These are phyloP conservation scores for Clitarchus hookeri DNA, from an alignment of 2,888 invertebrate genomes.

Conservation along the genomic window DNA sequence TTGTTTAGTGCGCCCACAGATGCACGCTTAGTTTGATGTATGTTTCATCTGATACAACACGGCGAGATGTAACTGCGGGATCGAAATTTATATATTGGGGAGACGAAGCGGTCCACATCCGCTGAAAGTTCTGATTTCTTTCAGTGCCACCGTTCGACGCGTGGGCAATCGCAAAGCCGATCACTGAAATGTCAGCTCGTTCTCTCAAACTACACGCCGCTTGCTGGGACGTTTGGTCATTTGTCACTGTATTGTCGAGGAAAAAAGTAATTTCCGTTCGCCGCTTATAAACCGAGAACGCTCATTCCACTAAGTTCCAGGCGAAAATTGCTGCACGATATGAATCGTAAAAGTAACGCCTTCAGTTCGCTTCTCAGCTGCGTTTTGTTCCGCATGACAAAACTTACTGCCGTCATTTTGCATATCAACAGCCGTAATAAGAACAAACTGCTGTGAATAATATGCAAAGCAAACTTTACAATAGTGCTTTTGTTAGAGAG, in stretches of 20 bases:
- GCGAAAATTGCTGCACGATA: background rate
- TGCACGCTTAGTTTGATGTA: too few relatives aligned
- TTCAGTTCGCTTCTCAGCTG: background rate
- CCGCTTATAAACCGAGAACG: background rate
- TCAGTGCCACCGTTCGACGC: background rate
- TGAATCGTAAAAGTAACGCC: background rate
- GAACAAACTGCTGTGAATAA: too few relatives aligned
- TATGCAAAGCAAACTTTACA: too few relatives aligned
- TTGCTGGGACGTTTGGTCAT: background rate
- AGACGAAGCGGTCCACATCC: background rate
- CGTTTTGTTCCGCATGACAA: background rate
- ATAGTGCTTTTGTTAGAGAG: too few relatives aligned
- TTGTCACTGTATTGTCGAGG: background rate
- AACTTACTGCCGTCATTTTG: background rate
- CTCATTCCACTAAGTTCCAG: background rate
- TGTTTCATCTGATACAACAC: too few relatives aligned
- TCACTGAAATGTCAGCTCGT: background rate
- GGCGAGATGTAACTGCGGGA: too few relatives aligned
- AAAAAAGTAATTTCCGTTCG: background rate
- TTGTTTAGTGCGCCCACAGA: too few relatives aligned
- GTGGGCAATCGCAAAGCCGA: background rate
- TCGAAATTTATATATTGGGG: background rate
- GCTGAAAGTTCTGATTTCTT: background rate
- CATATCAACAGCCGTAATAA: background rate
- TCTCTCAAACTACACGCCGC: background rate